Conservation (phyloP, 2,113 vertebrate genomes). For the Pteruthius melanotis region DNA sequence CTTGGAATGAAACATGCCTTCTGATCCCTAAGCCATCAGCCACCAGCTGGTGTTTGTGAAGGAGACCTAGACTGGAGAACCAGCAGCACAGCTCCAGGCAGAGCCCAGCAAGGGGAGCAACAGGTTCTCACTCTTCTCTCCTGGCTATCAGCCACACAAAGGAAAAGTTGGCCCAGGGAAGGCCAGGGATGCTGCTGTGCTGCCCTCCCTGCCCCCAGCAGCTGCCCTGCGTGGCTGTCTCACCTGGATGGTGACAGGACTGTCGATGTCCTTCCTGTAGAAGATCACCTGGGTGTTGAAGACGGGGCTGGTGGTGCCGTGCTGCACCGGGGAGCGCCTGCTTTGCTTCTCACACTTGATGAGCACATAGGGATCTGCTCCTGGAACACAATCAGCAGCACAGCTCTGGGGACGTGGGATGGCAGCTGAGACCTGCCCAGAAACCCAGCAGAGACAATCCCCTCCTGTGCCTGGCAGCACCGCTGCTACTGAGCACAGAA, state of each 20-base stretch:
- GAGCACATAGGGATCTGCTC: slow-evolving; percentile 85
- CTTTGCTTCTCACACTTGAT: slow-evolving; percentile 84
- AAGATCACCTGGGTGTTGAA: slow-evolving; percentile 86
- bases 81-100: not conserved
- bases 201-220: not conserved
- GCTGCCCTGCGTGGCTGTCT: not conserved
- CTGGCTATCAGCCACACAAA: not conserved
- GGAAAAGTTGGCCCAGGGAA: not conserved
- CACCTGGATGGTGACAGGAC: slow-evolving; percentile 87
- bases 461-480: not conserved
- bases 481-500: not conserved
- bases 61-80: not conserved
- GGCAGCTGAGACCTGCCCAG: not conserved
- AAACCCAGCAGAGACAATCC: not conserved
- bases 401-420: not conserved
- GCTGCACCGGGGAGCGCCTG: slow-evolving; percentile 73
- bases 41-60: not conserved
- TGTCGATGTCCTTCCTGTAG: slow-evolving; percentile 81
- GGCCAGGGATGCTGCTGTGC: not conserved
- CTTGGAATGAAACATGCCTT: not conserved
- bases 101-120: not conserved
- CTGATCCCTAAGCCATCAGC: not conserved
- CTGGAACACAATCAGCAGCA: slow-evolving; percentile 65
- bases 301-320: slow-evolving; percentile 69
- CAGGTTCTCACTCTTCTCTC: not conserved